A percentile compares a stretch with the other conserved stretches of the same genome.
Evolutionary conservation across 2,113 vertebrate species (phyloP).

Genomic region (Vulpes lagopus): DNA sequence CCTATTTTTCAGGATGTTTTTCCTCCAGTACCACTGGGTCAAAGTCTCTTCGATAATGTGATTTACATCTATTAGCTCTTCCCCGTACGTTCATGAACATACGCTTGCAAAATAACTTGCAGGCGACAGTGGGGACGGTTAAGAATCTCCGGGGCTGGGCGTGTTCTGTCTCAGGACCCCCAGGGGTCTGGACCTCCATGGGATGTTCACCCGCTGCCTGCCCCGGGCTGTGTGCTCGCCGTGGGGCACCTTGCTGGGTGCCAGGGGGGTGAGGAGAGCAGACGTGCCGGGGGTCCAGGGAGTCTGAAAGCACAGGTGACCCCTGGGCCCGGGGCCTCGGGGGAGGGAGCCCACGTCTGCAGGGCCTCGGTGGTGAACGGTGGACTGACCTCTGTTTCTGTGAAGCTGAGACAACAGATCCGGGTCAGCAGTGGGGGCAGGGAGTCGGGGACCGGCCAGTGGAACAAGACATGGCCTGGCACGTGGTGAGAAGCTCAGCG

Average conservation of each 20-base stretch:
- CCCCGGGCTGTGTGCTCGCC: no score
- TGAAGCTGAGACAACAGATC: background rate
- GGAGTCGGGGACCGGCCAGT: background rate
- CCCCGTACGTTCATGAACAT: background rate
- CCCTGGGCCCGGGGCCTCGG: rapidly evolving
- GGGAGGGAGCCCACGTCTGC: rapidly evolving
- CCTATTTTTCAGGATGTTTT: background rate
- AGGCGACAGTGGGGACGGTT: rapidly evolving
- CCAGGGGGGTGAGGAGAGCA: rapidly evolving
- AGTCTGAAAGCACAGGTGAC: no score
- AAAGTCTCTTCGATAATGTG: background rate
- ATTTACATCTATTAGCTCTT: no score
- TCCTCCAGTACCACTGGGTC: background rate
- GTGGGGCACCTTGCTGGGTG: background rate
- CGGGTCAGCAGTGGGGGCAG: rapidly evolving
- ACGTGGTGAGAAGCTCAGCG: background rate
- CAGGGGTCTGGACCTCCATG: background rate
- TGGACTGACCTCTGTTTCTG: background rate
- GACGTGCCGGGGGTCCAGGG: no score
- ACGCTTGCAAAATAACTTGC: no score
- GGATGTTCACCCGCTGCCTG: no score
- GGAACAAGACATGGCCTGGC: background rate
- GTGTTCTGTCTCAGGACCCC: no score
- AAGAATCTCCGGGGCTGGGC: no score
- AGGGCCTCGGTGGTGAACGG: background rate